phyloP scores from a whole-genome alignment of 2,888 invertebrate genomes.

The Priocnemis perturbator region DNA sequence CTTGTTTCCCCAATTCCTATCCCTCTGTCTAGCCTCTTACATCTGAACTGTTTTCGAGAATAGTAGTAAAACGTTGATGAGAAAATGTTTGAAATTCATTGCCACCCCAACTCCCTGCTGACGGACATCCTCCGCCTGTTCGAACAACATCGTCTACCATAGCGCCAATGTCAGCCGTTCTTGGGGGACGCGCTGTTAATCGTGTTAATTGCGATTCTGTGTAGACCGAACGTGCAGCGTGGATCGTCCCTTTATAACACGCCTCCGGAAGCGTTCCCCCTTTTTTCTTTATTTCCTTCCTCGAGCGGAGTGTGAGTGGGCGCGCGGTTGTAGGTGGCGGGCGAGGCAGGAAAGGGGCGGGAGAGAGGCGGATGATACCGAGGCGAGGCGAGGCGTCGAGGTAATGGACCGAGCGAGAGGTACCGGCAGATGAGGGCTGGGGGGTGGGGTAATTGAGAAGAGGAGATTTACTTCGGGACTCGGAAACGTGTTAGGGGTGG shows the following conservation, averaged over 20 bases:
- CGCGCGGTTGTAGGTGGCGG: constrained; percentile 16
- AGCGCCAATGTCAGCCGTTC: no score
- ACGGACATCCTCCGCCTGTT: no score
- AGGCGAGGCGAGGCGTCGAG: constrained; percentile 59
- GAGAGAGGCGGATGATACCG: constrained; percentile 46
- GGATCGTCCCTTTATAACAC: constrained; percentile 9
- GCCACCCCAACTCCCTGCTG: no score
- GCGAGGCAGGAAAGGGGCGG: constrained; percentile 42
- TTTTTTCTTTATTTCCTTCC: constrained; percentile 37
- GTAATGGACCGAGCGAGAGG: constrained; percentile 64
- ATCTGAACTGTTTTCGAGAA: no score
- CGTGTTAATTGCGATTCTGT: constrained; percentile 5
- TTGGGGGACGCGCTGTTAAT: no score
- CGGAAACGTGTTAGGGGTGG: constrained; percentile 18
- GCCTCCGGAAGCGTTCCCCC: constrained; percentile 8
- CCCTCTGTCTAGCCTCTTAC: no score
- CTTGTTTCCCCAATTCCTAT: no score
- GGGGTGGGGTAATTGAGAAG: constrained; percentile 72
- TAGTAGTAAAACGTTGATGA: no score
- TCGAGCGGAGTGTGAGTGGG: constrained; percentile 6
- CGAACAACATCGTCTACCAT: no score
- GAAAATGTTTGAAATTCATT: no score
- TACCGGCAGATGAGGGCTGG: constrained; percentile 48
- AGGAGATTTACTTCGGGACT: constrained; percentile 71
- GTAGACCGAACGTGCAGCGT: background rate